A percentile compares a stretch with the other conserved stretches of the same genome.
These are phyloP conservation scores for Ochropleura plecta DNA, from an alignment of 2,888 invertebrate species.

Conservation along the genomic window DNA sequence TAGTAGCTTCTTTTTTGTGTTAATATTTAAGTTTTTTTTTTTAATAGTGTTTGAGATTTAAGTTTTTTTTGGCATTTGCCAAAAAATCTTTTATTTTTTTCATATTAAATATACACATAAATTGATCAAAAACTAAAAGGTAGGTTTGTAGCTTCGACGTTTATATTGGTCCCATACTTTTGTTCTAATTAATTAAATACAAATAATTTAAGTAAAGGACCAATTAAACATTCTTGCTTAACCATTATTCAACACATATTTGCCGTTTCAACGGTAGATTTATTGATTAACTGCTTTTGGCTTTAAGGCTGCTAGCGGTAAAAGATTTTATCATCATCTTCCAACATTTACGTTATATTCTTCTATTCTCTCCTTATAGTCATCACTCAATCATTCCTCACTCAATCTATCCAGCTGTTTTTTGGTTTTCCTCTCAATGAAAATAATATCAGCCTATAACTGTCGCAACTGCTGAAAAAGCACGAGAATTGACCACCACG, in stretches of 20 bases:
- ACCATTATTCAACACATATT: background rate
- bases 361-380: background rate
- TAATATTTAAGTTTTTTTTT: no score
- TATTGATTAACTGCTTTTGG: background rate
- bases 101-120: no score
- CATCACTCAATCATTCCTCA: background rate
- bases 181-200: background rate
- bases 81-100: no score
- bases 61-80: no score
- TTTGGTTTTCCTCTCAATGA: background rate
- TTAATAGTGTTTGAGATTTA: no score
- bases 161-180: no score
- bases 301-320: background rate
- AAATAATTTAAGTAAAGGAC: background rate
- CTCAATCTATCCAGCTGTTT: background rate
- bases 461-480: no score
- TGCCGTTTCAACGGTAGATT: background rate
- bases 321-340: background rate
- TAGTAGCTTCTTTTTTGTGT: no score
- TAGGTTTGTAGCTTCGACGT: background rate
- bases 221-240: background rate
- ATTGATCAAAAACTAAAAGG: background rate
- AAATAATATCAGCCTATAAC: no score
- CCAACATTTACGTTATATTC: background rate
- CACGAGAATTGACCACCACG: no score